A percentile compares a stretch with the other conserved stretches of the same genome.
Evolutionary conservation across 1,140 invertebrate genomes (phyloP).

Genomic region (Brachionus sp.): DNA sequence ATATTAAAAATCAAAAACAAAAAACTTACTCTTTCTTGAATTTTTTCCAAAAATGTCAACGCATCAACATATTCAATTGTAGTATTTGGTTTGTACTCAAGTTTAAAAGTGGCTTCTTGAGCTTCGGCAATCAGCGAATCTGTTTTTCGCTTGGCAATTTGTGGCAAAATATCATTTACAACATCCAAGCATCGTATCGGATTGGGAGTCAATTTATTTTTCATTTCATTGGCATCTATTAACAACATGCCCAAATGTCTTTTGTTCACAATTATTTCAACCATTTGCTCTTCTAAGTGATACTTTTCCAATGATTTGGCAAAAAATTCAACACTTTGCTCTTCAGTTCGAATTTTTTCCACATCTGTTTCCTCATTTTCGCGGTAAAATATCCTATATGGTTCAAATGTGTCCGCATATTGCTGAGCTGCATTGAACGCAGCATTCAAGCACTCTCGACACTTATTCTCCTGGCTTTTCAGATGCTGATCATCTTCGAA

Average conservation of each 20-base stretch:
- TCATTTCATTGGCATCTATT: constrained; percentile 69
- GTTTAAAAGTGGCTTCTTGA: constrained; percentile 64
- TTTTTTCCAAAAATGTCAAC: constrained; percentile 68
- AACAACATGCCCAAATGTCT: constrained; percentile 68
- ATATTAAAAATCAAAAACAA: not conserved
- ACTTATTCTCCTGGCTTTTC: constrained; percentile 57
- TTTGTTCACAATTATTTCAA: constrained; percentile 64
- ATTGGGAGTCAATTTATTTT: constrained; percentile 67
- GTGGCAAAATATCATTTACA: constrained; percentile 57
- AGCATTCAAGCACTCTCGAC: constrained; percentile 62
- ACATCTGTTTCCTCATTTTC: constrained; percentile 68
- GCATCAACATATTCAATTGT: constrained; percentile 69
- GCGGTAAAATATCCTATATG: constrained; percentile 67
- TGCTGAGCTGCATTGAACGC: constrained; percentile 66
- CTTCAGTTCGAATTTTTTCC: constrained; percentile 58
- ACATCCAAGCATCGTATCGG: constrained; percentile 60
- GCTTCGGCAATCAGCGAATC: constrained; percentile 64
- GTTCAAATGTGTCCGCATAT: constrained; percentile 68
- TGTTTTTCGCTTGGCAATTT: constrained; percentile 65
- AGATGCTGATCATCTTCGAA: constrained; percentile 67
- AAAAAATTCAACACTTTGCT: constrained; percentile 51
- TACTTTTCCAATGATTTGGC: constrained; percentile 53
- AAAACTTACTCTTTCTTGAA: constrained; percentile 59
- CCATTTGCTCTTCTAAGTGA: constrained; percentile 56
- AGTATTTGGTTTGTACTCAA: constrained; percentile 65